phyloP scores from a whole-genome alignment of 2,797 vertebrate genomes.

The Tolypeutes matacus region DNA sequence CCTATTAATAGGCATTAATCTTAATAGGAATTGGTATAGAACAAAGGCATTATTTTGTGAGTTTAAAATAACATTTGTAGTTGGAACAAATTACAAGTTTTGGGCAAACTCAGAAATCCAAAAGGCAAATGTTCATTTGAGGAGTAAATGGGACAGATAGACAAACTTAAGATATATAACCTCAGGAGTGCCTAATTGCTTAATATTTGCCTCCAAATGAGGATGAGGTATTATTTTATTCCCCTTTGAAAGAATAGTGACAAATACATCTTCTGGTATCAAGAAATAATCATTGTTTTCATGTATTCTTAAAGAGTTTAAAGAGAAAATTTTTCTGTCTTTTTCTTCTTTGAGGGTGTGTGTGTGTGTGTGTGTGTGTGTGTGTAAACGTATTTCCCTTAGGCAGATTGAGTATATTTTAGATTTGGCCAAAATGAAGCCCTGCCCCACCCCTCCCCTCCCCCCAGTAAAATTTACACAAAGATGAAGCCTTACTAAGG shows the following conservation, averaged over 20 bases:
- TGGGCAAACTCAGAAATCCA: not conserved
- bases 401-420: constrained; percentile 25
- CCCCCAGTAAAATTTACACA: not conserved
- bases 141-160: not conserved
- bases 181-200: constrained; percentile 7
- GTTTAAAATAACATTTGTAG: constrained; percentile 30
- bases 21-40: not conserved
- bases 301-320: not conserved
- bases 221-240: not conserved
- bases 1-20: not conserved
- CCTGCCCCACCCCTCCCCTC: accelerated
- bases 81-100: not conserved
- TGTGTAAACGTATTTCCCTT: not conserved
- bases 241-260: not conserved
- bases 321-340: not conserved
- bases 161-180: not conserved
- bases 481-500: not conserved
- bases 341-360: not conserved
- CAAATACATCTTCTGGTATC: not conserved
- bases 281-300: not conserved
- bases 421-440: constrained; percentile 29
- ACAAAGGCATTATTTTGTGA: not conserved
- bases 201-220: not conserved
- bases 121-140: constrained; percentile 40
- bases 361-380: not conserved